Evolutionary conservation across 2,113 vertebrate genomes (phyloP).

Genomic region (Neolamprologus tretocephalus): DNA sequence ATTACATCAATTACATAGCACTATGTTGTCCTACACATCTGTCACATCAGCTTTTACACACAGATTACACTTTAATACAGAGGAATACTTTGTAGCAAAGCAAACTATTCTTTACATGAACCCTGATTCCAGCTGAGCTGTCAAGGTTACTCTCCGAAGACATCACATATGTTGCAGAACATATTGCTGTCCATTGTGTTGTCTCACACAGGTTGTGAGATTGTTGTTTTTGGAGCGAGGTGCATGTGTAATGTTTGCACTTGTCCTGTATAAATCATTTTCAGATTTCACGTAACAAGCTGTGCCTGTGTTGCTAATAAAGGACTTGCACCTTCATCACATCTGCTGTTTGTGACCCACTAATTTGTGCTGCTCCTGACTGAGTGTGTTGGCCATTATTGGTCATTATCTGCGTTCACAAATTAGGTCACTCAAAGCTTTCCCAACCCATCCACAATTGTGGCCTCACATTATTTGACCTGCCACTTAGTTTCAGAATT

Average conservation of each 20-base stretch:
- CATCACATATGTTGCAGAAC: background rate
- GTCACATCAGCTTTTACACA: background rate
- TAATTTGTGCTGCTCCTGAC: background rate
- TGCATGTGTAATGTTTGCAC: background rate
- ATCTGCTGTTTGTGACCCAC: background rate
- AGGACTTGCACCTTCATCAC: background rate
- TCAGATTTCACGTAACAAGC: background rate
- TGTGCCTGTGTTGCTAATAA: background rate
- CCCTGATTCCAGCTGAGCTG: background rate
- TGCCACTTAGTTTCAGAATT: background rate
- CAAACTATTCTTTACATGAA: background rate
- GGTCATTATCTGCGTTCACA: background rate
- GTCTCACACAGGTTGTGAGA: background rate
- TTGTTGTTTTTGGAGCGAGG: background rate
- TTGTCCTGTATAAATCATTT: background rate
- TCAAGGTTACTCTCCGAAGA: background rate
- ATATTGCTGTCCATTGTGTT: background rate
- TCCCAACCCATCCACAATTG: background rate
- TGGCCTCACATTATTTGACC: background rate
- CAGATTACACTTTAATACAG: background rate
- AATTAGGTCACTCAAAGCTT: background rate
- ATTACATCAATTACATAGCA: background rate
- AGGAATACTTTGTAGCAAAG: background rate
- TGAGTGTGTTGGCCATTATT: background rate
- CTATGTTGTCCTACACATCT: background rate